phyloP scores from a whole-genome alignment of 1,140 invertebrate species.

The Drosophila willistoni region DNA sequence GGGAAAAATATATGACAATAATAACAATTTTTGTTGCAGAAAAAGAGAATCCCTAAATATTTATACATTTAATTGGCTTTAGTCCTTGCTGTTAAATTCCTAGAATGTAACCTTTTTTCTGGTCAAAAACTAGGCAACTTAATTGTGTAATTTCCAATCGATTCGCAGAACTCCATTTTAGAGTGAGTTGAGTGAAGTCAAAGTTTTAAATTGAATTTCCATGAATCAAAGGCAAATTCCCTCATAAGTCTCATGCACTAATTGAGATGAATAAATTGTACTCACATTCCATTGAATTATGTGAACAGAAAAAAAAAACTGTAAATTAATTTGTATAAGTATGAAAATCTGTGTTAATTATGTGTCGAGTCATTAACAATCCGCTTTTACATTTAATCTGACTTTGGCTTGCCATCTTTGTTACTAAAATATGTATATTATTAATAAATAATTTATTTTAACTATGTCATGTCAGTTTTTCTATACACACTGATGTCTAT shows the following conservation, averaged over 20 bases:
- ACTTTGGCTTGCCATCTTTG: slow-evolving; percentile 7
- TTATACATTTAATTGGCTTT: neutral
- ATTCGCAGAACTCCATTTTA: too few relatives aligned
- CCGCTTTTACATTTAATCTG: slow-evolving; percentile 7
- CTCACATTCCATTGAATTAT: neutral
- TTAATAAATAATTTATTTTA: neutral
- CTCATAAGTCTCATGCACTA: neutral
- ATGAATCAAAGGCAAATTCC: neutral
- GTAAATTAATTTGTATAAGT: slow-evolving; percentile 12
- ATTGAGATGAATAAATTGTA: slow-evolving; percentile 1
- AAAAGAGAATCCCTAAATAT: neutral
- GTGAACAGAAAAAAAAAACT: neutral
- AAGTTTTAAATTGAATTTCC: neutral
- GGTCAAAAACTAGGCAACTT: too few relatives aligned
- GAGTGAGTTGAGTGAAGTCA: neutral
- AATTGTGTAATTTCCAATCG: too few relatives aligned
- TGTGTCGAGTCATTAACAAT: slow-evolving; percentile 13
- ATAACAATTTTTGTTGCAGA: neutral
- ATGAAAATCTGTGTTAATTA: slow-evolving; percentile 11
- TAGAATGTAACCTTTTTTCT: neutral
- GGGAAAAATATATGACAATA: neutral
- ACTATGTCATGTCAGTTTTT: too few relatives aligned
- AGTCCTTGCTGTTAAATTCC: neutral
- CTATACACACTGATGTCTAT: too few relatives aligned
- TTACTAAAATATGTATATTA: neutral